Base-by-base conservation (phyloP, 2,888 invertebrate genomes). In the Lamellibrachia columna region DNA sequence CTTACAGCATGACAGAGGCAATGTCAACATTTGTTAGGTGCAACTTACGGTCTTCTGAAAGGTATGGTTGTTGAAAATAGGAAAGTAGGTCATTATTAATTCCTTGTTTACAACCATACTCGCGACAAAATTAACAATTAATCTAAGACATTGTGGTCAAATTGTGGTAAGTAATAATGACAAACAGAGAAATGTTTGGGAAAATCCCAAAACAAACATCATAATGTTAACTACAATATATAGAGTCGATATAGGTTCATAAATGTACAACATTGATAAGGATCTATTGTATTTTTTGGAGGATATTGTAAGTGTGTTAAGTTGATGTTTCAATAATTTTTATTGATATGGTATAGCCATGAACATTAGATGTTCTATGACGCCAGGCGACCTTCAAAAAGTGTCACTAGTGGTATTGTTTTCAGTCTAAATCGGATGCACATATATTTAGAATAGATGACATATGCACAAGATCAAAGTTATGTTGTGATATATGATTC, bases 401-500 rank as follows among this genome's bases (percentile, higher is more conserved):
- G 75, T 40, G 22, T 3, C 75, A 75, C 1, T 75, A 60, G 15
- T 75, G 22, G 75, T 75, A 6, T 75, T 75, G 75, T 75, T 75
- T 75, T 75, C 22, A 22, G 75, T 75, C 22, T 11, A 75, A 75
- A 75, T 15, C 75, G 22, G 75, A 75, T 75, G 75, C 75, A 75
- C 75, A 75, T 22, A 75, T 22, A 75, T 22, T 75, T 11, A 75
- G 75, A 15, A 75, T 11, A 75, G 40, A 75, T 75, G 22, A 75
- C n/a, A n/a, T n/a, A 75, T 75, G 75, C 75, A 75, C 75, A 75
- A 40, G 40, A 40, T 40, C 40, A 40, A 75, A 75, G 11, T 22
- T 75, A 15, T 75, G 75, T 75, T 75, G 75, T 75, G 75, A 75
- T 75, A 58, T 58, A 75, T 75, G 75, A 75, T 75, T 75, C 75